These are phyloP conservation scores for Semibalanus balanoides DNA, from an alignment of 1,140 invertebrate species.

Conservation along the genomic window DNA sequence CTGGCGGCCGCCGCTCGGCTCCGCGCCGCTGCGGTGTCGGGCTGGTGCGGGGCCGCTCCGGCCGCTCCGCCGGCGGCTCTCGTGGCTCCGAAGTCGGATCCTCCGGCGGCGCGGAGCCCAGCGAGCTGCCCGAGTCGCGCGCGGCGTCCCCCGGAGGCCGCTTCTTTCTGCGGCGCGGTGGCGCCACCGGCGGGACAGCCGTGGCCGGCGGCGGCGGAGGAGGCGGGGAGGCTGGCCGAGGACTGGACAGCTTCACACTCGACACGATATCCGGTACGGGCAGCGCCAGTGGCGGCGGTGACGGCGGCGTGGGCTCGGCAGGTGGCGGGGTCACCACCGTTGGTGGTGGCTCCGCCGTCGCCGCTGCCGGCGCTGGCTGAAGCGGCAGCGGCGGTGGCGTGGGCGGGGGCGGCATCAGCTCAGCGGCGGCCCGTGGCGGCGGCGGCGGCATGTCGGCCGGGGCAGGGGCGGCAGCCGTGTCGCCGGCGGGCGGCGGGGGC, in stretches of 20 bases:
- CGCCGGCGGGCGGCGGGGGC: too few species aligned
- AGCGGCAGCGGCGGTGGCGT: not conserved
- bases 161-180: not conserved
- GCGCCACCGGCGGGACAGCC: not conserved
- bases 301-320: not conserved
- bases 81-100: too few species aligned
- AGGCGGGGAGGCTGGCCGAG: not conserved
- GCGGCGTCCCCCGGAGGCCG: too few species aligned
- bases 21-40: too few species aligned
- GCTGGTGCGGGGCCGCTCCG: not conserved
- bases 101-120: not conserved
- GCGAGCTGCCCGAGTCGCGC: not conserved
- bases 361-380: too few species aligned
- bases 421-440: too few species aligned
- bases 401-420: not conserved
- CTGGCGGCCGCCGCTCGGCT: too few species aligned
- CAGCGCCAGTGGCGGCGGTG: not conserved
- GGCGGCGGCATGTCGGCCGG: not conserved
- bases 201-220: too few species aligned
- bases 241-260: not conserved
- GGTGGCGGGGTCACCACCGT: too few species aligned
- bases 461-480: too few species aligned
- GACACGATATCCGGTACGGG: not conserved
- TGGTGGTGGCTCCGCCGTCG: too few species aligned
- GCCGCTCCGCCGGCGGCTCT: too few species aligned